Evolutionary conservation across 2,888 invertebrate species (phyloP), one percentile per base, ranked within the genome.

Genomic region (Aelia acuminata): DNA sequence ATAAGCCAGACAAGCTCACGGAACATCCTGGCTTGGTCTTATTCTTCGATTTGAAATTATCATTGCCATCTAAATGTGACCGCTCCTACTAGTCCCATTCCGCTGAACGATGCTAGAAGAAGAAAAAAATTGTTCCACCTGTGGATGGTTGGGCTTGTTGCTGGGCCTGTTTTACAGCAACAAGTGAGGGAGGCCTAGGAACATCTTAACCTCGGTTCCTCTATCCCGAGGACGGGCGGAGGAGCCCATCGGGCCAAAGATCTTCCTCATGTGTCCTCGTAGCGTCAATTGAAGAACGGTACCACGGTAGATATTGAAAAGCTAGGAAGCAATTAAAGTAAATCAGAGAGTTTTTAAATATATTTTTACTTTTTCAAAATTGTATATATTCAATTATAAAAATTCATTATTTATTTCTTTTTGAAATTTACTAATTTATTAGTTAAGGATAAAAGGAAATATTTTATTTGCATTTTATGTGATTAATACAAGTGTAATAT

Each of bases 131-230:
- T 80, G 43, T 43, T 80, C 80, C 80, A 80, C 80, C 80, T 80
- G 80, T 80, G n/a, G 80, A 39, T 20, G 80, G 43, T n/a, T 43
- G 43, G 80, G 43, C 80, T 80, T 80, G 80, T 80, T 80, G 80
- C 80, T 80, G 80, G n/a, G 80, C 43, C 80, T 43, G 80, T 80
- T 80, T 80, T 80, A 22, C 80, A 80, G 80, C 80, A 80, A 80
- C 80, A 80, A 80, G 80, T 80, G 80, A 80, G 80, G 31, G 43
- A 80, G 80, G 80, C 80, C 80, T 80, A 80, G 80, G 18, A 80
- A 43, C 43, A 43, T 47, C 43, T 80, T 5, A n/a, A 43, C n/a
- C 80, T 47, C 1, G 39, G 39, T n/a, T 39, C 22, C 43, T n/a
- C 43, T n/a, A n/a, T 43, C 8, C 11, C 43, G 20, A 43, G 13